A percentile compares a stretch with the other conserved stretches of the same genome.
These are phyloP conservation scores for Spheniscus humboldti DNA, from an alignment of 2,797 vertebrate genomes.

Conservation along the genomic window DNA sequence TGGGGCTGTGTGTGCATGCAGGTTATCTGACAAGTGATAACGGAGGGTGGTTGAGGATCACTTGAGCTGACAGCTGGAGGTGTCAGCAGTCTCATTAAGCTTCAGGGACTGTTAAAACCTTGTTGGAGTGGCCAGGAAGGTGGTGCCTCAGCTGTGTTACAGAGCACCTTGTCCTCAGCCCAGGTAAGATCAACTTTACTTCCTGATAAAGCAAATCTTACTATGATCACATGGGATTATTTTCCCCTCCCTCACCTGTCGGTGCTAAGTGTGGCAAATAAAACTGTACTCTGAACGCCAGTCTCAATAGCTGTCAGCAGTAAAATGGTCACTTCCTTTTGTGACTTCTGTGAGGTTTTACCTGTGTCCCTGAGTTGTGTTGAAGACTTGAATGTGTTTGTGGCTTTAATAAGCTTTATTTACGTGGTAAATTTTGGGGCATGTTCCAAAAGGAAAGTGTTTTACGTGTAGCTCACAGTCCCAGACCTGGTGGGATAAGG, in stretches of 20 bases:
- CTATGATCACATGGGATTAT: neutral
- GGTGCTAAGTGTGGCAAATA: neutral
- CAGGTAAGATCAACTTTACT: neutral
- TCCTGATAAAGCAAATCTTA: neutral
- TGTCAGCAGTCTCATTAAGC: neutral
- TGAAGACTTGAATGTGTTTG: neutral
- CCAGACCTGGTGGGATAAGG: too few species aligned
- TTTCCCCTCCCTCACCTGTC: neutral
- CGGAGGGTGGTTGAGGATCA: neutral
- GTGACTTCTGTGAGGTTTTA: neutral
- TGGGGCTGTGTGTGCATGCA: fast-evolving
- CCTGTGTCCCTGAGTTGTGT: neutral
- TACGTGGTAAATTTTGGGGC: neutral
- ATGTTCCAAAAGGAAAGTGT: neutral
- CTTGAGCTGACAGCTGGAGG: neutral
- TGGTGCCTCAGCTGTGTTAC: neutral
- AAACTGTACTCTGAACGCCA: neutral
- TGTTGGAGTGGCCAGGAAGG: neutral
- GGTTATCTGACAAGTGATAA: neutral
- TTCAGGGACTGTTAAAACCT: neutral
- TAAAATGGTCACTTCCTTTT: neutral
- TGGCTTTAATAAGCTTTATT: neutral
- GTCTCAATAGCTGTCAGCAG: neutral
- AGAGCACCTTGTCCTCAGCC: neutral
- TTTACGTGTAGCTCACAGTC: fast-evolving